These are phyloP conservation scores for Pseudomyrmex gracilis DNA, from an alignment of 1,140 invertebrate species.

Conservation along the genomic window DNA sequence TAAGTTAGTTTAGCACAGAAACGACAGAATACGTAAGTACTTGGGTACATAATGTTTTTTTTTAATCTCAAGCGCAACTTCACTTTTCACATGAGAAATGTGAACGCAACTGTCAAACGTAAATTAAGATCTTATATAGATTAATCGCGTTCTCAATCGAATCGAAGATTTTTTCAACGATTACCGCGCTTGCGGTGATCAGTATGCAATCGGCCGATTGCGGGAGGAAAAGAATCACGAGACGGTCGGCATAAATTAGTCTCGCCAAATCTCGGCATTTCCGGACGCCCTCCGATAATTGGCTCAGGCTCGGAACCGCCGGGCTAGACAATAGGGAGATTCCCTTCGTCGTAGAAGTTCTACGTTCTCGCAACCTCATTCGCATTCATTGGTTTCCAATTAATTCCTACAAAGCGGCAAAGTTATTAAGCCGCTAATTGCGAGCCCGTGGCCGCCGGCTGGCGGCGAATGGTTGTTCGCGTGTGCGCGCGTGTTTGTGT, in stretches of 20 bases:
- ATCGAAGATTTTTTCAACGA: background rate
- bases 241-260: slow-evolving; percentile 78
- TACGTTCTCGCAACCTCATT: slow-evolving; percentile 79
- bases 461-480: slow-evolving; percentile 32
- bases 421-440: slow-evolving; percentile 83
- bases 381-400: slow-evolving; percentile 84
- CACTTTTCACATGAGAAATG: background rate
- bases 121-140: no score
- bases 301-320: slow-evolving; percentile 74
- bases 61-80: background rate
- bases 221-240: slow-evolving; percentile 31
- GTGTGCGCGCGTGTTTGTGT: background rate
- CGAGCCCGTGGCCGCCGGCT: slow-evolving; percentile 37
- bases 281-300: slow-evolving; percentile 79
- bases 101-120: no score
- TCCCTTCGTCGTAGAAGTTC: slow-evolving; percentile 72
- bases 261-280: slow-evolving; percentile 76
- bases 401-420: slow-evolving; percentile 79
- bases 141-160: background rate
- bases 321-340: slow-evolving; percentile 68
- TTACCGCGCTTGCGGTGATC: slow-evolving; percentile 49
- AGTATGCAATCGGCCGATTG: slow-evolving; percentile 50
- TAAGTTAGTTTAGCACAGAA: background rate
- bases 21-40: background rate
- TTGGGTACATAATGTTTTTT: background rate